Evolutionary conservation across 2,113 vertebrate species (phyloP), one percentile per base, ranked within the genome.

Genomic region (Cyprinus carpio): DNA sequence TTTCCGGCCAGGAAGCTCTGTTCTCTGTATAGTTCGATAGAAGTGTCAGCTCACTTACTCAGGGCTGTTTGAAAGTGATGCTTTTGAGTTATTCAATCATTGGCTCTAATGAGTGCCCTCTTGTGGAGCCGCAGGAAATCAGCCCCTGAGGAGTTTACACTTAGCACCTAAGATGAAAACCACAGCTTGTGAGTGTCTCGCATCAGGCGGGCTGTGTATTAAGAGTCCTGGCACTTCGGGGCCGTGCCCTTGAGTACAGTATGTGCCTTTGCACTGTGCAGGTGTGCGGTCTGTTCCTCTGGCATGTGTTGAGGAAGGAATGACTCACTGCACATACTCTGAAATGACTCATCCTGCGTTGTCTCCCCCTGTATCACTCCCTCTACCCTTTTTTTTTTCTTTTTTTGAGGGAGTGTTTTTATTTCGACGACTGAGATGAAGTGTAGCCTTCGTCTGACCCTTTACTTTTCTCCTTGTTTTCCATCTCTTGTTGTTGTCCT

Each of bases 261-360:
- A 67, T 85, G 79, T 60, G 62, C 49, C 11, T 49, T 46, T 84
- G 27, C 75, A 67, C 74, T 78, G 81, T 92, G 92, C 93, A 94
- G 93, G 94, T 94, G 93, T 92, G 90, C 92, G 92, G 64, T 71
- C 88, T 84, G 88, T 87, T 92, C 91, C 87, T 90, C 91, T 93
- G 93, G 92, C 91, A 25, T 81, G 71, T 54, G 54, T 83, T 23
- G 81, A 89, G 93, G 93, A 94, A 94, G 90, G 87, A 93, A 88
- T 94, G 94, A 94, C 91, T 95, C 94, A 95, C 86, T 89, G 88
- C 56, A 85, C 87, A 81, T 87, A 87, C 85, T 93, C 88, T 91
- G 86, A 82, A 87, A 87, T 93, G 93, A 94, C 90, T 93, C 93
- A 94, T 87, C 77, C 87, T 86, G 86, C 85, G 75, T 77, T 90